Evolutionary conservation across 2,888 invertebrate species (phyloP).

Genomic region (Adelognathus sp.): DNA sequence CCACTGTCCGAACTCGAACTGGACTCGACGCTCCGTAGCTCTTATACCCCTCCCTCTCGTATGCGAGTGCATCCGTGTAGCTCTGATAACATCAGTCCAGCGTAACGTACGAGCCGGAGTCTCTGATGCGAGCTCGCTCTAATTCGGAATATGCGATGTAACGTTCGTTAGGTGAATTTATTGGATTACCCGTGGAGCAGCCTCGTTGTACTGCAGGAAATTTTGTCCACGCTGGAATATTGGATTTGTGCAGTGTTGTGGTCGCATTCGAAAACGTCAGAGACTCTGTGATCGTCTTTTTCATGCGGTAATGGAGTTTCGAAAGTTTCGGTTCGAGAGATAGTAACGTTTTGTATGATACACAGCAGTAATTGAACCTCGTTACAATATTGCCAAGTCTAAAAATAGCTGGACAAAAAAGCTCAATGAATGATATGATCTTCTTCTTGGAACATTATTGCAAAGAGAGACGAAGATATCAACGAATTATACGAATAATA

Average conservation of each 20-base stretch:
- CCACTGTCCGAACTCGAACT: slow-evolving; percentile 51
- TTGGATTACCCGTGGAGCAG: slow-evolving; percentile 18
- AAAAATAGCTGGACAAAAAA: no score
- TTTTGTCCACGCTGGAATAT: background rate
- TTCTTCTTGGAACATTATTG: no score
- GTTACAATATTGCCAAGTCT: no score
- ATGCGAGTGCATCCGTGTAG: background rate
- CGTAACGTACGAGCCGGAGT: slow-evolving; percentile 11
- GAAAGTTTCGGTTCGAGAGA: background rate
- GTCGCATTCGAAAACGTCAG: background rate
- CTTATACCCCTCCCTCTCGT: slow-evolving; percentile 24
- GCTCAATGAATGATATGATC: no score
- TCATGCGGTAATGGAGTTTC: background rate
- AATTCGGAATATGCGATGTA: slow-evolving; percentile 41
- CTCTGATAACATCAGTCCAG: slow-evolving; percentile 6
- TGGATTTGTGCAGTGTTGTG: background rate
- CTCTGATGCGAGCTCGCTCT: background rate
- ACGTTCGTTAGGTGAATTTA: slow-evolving; percentile 54
- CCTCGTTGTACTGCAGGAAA: background rate
- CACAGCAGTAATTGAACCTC: no score
- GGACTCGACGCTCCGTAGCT: slow-evolving; percentile 19
- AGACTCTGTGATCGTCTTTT: background rate
- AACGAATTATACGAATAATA: no score
- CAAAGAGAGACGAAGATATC: no score
- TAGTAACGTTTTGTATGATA: no score